Percentiles rank a stretch among this genome's conserved stretches.
These are phyloP conservation scores for Rhincodon typus DNA, from an alignment of 2,797 vertebrate species.

Conservation along the genomic window DNA sequence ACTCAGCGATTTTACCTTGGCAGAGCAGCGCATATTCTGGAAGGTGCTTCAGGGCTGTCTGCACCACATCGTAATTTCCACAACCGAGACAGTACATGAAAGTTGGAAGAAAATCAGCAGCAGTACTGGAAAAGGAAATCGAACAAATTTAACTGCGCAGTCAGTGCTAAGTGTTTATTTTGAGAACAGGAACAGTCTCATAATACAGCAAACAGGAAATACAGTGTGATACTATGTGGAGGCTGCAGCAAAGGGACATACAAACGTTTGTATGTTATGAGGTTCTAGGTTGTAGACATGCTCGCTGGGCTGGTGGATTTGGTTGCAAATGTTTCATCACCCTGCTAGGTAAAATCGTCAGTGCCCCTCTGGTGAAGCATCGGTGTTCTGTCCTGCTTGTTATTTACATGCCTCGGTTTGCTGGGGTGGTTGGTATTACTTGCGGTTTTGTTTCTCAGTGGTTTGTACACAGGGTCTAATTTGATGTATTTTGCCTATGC, in stretches of 20 bases:
- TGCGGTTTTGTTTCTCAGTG: too few relatives aligned
- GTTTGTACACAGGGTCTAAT: too few relatives aligned
- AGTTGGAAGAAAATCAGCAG: slow-evolving; percentile 86
- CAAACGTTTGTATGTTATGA: neutral
- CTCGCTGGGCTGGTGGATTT: too few relatives aligned
- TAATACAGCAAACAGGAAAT: neutral
- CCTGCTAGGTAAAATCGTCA: too few relatives aligned
- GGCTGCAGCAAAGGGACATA: neutral
- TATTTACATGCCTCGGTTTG: too few relatives aligned
- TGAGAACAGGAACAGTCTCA: neutral
- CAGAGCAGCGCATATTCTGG: slow-evolving; percentile 94
- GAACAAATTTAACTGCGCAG: slow-evolving; percentile 31
- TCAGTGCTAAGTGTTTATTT: neutral
- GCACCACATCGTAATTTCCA: slow-evolving; percentile 87
- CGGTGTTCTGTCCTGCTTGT: too few relatives aligned
- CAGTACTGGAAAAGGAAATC: slow-evolving; percentile 62
- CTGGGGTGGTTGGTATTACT: too few relatives aligned
- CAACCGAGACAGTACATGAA: slow-evolving; percentile 97
- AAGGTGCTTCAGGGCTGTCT: slow-evolving; percentile 87
- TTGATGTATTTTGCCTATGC: too few relatives aligned
- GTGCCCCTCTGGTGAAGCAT: too few relatives aligned
- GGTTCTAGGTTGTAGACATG: neutral
- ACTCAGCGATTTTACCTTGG: slow-evolving; percentile 64
- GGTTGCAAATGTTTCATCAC: too few relatives aligned
- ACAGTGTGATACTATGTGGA: neutral